Percentiles rank a stretch among this genome's conserved stretches.
phyloP scores from a whole-genome alignment of 2,797 vertebrate species.

The Hybognathus amarus region DNA sequence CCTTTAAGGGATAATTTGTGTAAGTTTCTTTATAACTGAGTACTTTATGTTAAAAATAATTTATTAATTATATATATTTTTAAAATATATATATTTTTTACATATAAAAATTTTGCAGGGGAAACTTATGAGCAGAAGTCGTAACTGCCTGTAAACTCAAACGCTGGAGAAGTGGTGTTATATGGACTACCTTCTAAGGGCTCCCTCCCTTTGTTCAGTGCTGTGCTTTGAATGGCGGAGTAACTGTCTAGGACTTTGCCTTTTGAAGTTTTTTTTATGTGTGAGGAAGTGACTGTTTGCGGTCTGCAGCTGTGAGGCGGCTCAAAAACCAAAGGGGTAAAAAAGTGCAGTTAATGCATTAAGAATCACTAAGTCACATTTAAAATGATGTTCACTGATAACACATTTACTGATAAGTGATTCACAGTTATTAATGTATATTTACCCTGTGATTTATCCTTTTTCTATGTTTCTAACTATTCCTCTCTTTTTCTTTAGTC shows the following conservation, averaged over 20 bases:
- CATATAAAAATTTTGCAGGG: background rate
- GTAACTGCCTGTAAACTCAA: background rate
- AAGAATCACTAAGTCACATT: background rate
- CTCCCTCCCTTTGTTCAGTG: background rate
- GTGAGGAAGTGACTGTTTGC: slow-evolving; percentile 53
- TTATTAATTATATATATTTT: too few relatives aligned
- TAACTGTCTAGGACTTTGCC: background rate
- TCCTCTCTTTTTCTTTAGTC: background rate
- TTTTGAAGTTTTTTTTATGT: slow-evolving; percentile 43
- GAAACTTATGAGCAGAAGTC: background rate
- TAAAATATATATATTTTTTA: background rate
- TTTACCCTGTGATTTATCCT: background rate
- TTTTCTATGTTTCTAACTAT: background rate
- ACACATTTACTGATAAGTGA: background rate
- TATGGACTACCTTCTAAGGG: background rate
- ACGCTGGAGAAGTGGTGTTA: background rate
- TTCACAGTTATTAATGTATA: background rate
- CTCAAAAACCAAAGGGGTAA: slow-evolving; percentile 29
- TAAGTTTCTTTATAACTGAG: background rate
- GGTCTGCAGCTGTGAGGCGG: slow-evolving; percentile 32
- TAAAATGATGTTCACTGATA: background rate
- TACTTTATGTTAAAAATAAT: too few relatives aligned
- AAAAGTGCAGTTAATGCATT: slow-evolving; percentile 17
- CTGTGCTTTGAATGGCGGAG: slow-evolving; percentile 37
- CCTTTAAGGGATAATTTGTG: background rate